Evolutionary conservation across 2,888 invertebrate genomes (phyloP).

Genomic region (Drosophila ezoana): DNA sequence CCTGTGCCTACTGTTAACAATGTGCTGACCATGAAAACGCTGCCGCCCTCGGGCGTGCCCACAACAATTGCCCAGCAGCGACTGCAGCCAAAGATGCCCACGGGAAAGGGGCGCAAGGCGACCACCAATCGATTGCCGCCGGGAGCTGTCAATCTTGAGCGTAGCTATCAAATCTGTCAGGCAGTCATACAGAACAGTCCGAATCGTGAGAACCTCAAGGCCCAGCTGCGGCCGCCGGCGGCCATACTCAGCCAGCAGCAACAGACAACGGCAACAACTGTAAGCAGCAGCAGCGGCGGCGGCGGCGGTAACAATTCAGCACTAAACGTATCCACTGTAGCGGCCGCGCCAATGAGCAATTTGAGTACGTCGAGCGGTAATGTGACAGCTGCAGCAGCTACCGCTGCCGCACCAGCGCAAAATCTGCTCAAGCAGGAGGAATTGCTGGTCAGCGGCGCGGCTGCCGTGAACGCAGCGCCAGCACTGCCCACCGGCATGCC

Average conservation of each 20-base stretch:
- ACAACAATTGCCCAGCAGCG: conserved; percentile 84
- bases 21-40: conserved; percentile 78
- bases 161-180: conserved; percentile 97
- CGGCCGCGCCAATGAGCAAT: conserved; percentile 67
- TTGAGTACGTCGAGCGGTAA: conserved; percentile 43
- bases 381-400: conserved; percentile 52
- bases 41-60: conserved; percentile 82
- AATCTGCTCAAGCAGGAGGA: conserved; percentile 76
- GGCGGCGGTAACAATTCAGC: conserved; percentile 61
- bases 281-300: conserved; percentile 50
- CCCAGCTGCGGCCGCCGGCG: conserved; percentile 94
- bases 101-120: conserved; percentile 84
- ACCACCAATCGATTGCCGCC: conserved; percentile 91
- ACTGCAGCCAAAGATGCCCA: conserved; percentile 79
- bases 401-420: conserved; percentile 68
- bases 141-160: conserved; percentile 95
- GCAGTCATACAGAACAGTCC: conserved; percentile 97
- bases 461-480: conserved; percentile 45
- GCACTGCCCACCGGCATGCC: conserved; percentile 69
- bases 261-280: conserved; percentile 35
- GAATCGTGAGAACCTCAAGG: conserved; percentile 93
- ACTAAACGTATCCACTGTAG: conserved; percentile 69
- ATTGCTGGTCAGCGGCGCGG: conserved; percentile 56
- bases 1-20: conserved; percentile 82
- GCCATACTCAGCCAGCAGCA: conserved; percentile 87